Percentiles rank a stretch among this genome's conserved stretches.
phyloP scores from a whole-genome alignment of 2,888 invertebrate genomes.

The Eledone cirrhosa region DNA sequence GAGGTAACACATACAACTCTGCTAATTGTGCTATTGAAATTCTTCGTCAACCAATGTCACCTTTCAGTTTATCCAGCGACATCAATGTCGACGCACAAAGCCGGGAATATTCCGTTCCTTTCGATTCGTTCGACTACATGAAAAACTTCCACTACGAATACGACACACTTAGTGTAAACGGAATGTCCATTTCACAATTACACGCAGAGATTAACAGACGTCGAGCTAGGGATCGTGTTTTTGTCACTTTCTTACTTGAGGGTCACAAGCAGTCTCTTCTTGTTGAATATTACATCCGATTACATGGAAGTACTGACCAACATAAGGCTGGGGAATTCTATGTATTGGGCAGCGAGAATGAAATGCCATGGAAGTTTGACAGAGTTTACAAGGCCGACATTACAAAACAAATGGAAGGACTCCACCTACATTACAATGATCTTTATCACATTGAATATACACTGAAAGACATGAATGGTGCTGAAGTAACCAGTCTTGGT shows the following conservation, averaged over 20 bases:
- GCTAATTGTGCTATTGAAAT: slow-evolving; percentile 32
- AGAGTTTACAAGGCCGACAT: slow-evolving; percentile 33
- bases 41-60: slow-evolving; percentile 30
- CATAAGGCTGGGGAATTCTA: slow-evolving; percentile 34
- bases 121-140: slow-evolving; percentile 33
- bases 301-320: slow-evolving; percentile 15
- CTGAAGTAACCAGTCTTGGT: slow-evolving; percentile 28
- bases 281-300: slow-evolving; percentile 24
- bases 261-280: slow-evolving; percentile 33
- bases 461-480: slow-evolving; percentile 33
- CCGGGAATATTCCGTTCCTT: slow-evolving; percentile 32
- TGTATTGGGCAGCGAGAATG: slow-evolving; percentile 32
- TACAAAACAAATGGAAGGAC: slow-evolving; percentile 26
- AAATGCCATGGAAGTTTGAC: slow-evolving; percentile 36
- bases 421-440: slow-evolving; percentile 35
- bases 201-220: slow-evolving; percentile 30
- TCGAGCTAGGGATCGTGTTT: slow-evolving; percentile 29
- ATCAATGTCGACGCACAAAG: slow-evolving; percentile 34
- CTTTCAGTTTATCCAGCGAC: slow-evolving; percentile 32
- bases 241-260: slow-evolving; percentile 31
- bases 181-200: slow-evolving; percentile 33
- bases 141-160: slow-evolving; percentile 32
- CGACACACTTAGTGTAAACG: slow-evolving; percentile 33
- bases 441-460: slow-evolving; percentile 31
- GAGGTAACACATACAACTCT: slow-evolving; percentile 32